Percentiles rank a stretch among this genome's conserved stretches.
These are phyloP conservation scores for Prenolepis imparis DNA, from an alignment of 2,888 invertebrate genomes.

Conservation along the genomic window DNA sequence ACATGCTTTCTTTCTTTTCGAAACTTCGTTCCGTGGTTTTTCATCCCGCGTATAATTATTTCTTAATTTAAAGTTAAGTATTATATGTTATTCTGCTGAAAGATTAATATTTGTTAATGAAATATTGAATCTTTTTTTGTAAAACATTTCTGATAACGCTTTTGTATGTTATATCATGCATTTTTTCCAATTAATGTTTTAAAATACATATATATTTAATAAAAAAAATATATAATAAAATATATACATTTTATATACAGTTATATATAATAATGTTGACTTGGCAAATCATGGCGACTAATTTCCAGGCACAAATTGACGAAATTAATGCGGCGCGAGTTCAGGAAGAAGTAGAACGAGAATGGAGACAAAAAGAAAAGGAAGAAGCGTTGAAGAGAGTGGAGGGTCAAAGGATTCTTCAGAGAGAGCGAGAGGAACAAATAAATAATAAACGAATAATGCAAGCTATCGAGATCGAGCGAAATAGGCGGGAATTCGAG, in stretches of 20 bases:
- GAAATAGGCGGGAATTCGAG: conserved; percentile 89
- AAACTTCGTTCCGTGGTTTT: conserved; percentile 5
- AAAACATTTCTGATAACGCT: neutral
- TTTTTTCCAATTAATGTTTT: neutral
- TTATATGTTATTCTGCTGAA: neutral
- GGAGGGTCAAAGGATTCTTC: conserved; percentile 87
- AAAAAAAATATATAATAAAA: neutral
- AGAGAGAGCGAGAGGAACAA: conserved; percentile 88
- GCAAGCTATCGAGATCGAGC: conserved; percentile 90
- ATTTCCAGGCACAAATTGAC: conserved; percentile 86
- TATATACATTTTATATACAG: neutral
- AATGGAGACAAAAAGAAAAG: conserved; percentile 90
- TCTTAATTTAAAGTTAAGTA: neutral
- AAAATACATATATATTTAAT: conserved; percentile 19
- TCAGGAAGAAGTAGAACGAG: conserved; percentile 90
- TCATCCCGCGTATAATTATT: neutral
- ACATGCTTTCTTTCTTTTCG: neutral
- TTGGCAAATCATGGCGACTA: neutral
- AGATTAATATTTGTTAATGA: neutral
- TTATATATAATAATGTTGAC: neutral
- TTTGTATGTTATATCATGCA: neutral
- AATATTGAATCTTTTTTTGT: neutral
- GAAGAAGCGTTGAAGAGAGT: conserved; percentile 88
- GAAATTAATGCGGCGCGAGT: conserved; percentile 87
- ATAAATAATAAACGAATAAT: conserved; percentile 88